Percentiles rank a stretch among this genome's conserved stretches.
Evolutionary conservation across 2,888 invertebrate genomes (phyloP).

Genomic region (Sinhomidia bicolor): DNA sequence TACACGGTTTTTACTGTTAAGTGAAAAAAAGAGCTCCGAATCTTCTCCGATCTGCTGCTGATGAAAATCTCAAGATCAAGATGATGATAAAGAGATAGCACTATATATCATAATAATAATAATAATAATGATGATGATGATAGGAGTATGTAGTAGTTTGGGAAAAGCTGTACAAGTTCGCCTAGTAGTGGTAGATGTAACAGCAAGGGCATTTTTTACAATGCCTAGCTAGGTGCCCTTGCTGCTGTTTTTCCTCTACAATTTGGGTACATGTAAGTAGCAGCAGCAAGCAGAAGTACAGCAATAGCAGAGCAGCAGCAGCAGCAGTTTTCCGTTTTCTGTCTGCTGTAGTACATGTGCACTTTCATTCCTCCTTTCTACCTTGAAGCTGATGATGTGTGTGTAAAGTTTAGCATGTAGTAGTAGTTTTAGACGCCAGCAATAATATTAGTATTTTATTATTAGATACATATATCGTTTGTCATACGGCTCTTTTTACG

Average conservation of each 20-base stretch:
- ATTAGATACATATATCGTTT: slow-evolving; percentile 30
- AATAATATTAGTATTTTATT: not conserved
- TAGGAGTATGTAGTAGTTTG: too few species aligned
- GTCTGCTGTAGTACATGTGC: not conserved
- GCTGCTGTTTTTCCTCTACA: not conserved
- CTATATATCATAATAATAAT: not conserved
- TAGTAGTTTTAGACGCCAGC: too few species aligned
- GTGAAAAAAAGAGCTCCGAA: not conserved
- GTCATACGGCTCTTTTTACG: slow-evolving; percentile 34
- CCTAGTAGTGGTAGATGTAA: not conserved
- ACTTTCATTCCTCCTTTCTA: not conserved
- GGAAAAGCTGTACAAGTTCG: too few species aligned
- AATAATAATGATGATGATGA: not conserved
- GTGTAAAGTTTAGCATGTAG: not conserved
- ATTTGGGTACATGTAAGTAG: too few species aligned
- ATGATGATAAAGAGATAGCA: not conserved
- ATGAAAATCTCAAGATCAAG: not conserved
- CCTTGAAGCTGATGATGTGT: not conserved
- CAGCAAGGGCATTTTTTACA: not conserved
- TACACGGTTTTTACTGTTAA: not conserved
- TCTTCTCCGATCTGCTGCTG: not conserved
- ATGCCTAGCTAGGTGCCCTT: not conserved
- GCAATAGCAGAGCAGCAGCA: not conserved
- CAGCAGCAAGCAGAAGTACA: not conserved
- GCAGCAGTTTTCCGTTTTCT: not conserved